These are phyloP conservation scores for Trialeurodes vaporariorum DNA, from an alignment of 1,140 invertebrate genomes.

Conservation along the genomic window DNA sequence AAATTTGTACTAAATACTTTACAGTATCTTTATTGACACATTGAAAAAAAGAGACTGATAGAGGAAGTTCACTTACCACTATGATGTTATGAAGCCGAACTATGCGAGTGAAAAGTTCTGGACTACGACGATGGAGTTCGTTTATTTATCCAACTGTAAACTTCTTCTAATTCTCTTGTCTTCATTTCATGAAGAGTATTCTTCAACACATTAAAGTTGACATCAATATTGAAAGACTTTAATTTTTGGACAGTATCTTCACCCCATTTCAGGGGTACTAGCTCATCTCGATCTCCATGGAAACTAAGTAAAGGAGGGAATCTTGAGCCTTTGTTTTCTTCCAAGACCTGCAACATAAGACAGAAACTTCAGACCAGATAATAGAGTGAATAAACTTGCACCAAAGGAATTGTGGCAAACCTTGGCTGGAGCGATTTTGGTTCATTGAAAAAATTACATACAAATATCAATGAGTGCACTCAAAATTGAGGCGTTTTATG, in stretches of 20 bases:
- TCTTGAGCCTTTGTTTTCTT: conserved; percentile 3
- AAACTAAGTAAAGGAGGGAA: conserved; percentile 33
- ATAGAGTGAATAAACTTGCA: neutral
- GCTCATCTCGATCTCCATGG: conserved; percentile 36
- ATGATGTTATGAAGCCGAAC: too few relatives aligned
- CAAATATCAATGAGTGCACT: too few relatives aligned
- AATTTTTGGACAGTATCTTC: conserved; percentile 37
- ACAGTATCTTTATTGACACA: too few relatives aligned
- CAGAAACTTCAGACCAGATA: neutral
- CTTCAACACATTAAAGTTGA: conserved; percentile 37
- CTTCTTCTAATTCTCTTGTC: conserved; percentile 35
- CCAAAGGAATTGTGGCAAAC: conserved; percentile 3
- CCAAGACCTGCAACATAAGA: conserved; percentile 2
- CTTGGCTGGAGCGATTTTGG: neutral
- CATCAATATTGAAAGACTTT: conserved; percentile 37
- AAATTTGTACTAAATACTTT: too few relatives aligned
- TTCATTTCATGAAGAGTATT: conserved; percentile 44
- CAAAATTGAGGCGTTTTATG: too few relatives aligned
- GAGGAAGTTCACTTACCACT: too few relatives aligned
- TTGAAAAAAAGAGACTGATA: too few relatives aligned
- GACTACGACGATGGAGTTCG: conserved; percentile 3
- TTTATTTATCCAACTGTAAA: conserved; percentile 40
- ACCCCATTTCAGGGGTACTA: conserved; percentile 44
- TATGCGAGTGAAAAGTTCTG: too few relatives aligned
- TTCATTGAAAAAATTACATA: too few relatives aligned